Base-by-base conservation (phyloP, 2,888 invertebrate species). In the Seira ritae region DNA sequence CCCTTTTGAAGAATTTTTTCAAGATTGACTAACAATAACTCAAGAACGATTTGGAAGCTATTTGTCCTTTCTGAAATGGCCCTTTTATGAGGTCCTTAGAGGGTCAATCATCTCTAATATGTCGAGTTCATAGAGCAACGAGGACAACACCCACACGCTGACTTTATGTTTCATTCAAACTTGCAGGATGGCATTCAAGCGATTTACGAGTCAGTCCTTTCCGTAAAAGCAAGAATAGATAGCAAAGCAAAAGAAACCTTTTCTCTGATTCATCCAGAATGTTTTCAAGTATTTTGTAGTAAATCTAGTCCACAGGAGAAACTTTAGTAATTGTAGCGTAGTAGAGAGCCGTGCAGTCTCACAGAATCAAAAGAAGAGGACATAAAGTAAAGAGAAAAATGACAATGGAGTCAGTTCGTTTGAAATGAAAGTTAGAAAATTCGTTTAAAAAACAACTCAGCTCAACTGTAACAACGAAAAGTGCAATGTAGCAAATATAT, bases 41-140 rank as follows among this genome's bases (percentile, higher is more conserved):
- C 69, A 60, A 65, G 78, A 80, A 69, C 71, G 85, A 80, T 22
- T 80, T 12, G 50, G 75, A 76, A 81, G 75, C 78, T 84, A 87
- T 88, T 88, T 87, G 87, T 86, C 87, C 86, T 69, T 67, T 83
- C 85, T 84, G 75, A 88, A 88, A 88, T 87, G 87, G 87, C 74
- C 86, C 88, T 88, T 88, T 88, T 88, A 88, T 88, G 85, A 87
- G 86, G 83, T 87, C 85, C 86, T 87, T 87, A 88, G 88, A 86
- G 87, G 88, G 88, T 88, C 88, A 88, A 88, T 88, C 87, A 87
- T 88, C 87, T 88, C 86, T 79, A 86, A 84, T 85, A 73, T 84
- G 80, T 81, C 62, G 79, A 85, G 70, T 86, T 86, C 77, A 84
- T 83, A 72, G 31, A 72, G 42, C 77, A 23, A 50, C 72, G n/a